A percentile compares a stretch with the other conserved stretches of the same genome.
Conservation (phyloP, 2,888 invertebrate genomes). For the Eurytoma adleriae region DNA sequence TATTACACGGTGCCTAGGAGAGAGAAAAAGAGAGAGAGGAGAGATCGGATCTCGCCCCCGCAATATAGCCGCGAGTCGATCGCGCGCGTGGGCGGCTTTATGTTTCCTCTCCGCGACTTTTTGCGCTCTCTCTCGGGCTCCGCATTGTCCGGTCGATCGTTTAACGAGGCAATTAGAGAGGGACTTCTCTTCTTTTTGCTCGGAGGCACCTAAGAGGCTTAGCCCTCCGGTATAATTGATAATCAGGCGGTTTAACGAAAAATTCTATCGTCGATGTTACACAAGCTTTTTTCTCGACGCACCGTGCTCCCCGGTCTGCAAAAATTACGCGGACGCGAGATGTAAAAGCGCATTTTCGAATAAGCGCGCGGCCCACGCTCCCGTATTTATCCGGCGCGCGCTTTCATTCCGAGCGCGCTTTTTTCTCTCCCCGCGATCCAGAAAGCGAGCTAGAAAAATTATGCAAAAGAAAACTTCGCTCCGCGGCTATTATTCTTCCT, state of each 20-base stretch:
- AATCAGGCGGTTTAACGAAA: not conserved
- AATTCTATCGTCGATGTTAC: not conserved
- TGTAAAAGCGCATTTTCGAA: no score
- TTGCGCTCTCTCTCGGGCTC: not conserved
- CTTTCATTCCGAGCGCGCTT: not conserved
- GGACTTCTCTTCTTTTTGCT: no score
- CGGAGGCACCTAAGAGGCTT: no score
- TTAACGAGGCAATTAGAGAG: conserved; percentile 12
- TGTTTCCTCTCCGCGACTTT: no score
- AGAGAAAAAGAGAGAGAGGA: not conserved
- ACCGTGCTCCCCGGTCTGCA: not conserved
- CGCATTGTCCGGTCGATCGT: not conserved
- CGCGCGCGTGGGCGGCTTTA: no score
- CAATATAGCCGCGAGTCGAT: no score
- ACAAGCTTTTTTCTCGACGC: no score
- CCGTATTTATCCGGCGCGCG: not conserved
- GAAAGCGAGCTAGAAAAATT: conserved; percentile 18
- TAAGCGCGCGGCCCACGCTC: no score
- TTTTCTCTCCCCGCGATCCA: not conserved
- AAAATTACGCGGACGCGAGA: not conserved
- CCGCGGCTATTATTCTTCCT: conserved; percentile 16
- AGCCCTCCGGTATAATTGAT: no score
- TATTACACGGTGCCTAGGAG: not conserved
- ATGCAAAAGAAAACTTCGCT: conserved; percentile 32
- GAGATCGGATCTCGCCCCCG: not conserved